Base-by-base conservation (phyloP, 2,888 invertebrate genomes). In the Tortricodes alternella region DNA sequence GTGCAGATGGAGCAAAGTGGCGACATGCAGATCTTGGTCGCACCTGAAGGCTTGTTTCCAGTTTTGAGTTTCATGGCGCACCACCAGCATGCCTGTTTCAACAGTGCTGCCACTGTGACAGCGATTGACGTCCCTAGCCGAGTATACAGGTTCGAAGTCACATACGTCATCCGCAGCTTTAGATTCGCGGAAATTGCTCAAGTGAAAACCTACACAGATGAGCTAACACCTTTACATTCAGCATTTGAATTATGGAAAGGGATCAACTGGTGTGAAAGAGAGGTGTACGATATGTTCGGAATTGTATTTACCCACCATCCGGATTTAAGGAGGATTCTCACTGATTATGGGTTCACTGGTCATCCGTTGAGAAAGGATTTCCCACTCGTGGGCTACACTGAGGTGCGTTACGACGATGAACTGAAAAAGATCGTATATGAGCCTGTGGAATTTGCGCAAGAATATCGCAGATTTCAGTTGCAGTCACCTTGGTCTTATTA, bases 331-430 rank as follows among this genome's bases (percentile, higher is more conserved):
- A 75, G 89, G 55, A 68, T 89, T 51, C 69, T 89, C 2, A 89
- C 89, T 0, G 89, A 89, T 67, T 90, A 90, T 48, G 90, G 89
- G 0, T 89, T 90, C 46, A 61, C 50, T 32, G 90, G 91, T 0
- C 89, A 91, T 65, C 91, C 91, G 6, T 60, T 90, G 13, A 71
- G 89, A 44, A 90, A 90, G 57, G 90, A 90, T 60, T 90, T 85
- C 53, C 90, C 90, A 0, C 56, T 85, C 5, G 76, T 79, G 1
- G 90, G 90, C 0, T 90, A 89, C 53, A 79, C 73, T 1, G 90
- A 90, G 67, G 76, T 85, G 8, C 78, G 90, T 11, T 90, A 89
- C 53, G 90, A 90, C 57, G 90, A 90, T 56, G 89, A 83, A 32
- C 57, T 86, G 11, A 89, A 89, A 62, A 89, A 88, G 53, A 56